These are phyloP conservation scores for Ancistrus triradiatus DNA, from an alignment of 2,113 vertebrate species.

Conservation along the genomic window DNA sequence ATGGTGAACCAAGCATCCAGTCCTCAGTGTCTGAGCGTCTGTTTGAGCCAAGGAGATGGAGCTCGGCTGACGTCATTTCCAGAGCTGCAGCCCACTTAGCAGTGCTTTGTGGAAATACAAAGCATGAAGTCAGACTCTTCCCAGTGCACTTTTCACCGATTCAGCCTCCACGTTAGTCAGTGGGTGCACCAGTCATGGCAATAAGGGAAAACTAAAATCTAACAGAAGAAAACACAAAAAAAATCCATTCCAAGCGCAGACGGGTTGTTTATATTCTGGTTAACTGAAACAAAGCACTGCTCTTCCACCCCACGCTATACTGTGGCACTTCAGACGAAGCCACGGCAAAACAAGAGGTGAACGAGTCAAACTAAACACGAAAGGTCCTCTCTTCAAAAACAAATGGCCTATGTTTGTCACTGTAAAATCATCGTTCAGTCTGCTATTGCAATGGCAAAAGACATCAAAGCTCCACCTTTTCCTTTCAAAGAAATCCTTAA, in stretches of 20 bases:
- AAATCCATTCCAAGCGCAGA: too few species aligned
- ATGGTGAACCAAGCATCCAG: too few species aligned
- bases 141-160: neutral
- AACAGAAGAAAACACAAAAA: too few species aligned
- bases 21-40: neutral
- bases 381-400: too few species aligned
- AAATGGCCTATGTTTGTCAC: too few species aligned
- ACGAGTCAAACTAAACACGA: too few species aligned
- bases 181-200: neutral
- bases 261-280: neutral
- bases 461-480: neutral
- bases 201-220: too few species aligned
- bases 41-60: constrained; percentile 7
- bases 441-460: too few species aligned
- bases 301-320: neutral
- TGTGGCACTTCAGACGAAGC: neutral
- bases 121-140: too few species aligned
- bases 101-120: too few species aligned
- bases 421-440: neutral
- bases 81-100: too few species aligned
- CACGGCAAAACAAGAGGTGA: neutral
- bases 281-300: constrained; percentile 17
- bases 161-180: too few species aligned
- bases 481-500: constrained; percentile 35
- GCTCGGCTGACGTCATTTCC: constrained; percentile 10